Evolutionary conservation across 2,113 vertebrate species (phyloP), one percentile per base, ranked within the genome.

Genomic region (Eubucco bourcierii): DNA sequence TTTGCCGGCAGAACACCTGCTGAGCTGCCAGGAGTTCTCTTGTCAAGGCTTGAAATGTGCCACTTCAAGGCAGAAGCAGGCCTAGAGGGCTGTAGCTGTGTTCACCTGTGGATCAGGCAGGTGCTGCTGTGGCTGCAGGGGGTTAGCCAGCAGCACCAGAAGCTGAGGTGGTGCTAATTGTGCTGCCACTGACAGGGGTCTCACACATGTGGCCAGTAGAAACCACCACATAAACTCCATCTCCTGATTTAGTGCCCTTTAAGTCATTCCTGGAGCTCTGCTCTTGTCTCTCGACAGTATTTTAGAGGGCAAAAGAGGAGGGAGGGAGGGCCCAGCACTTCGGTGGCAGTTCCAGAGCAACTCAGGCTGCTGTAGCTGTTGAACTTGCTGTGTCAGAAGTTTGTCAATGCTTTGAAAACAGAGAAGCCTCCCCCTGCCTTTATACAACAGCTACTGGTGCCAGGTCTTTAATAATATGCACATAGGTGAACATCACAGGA

Each of bases 151-250:
- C 10, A 71, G 64, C 29, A 52, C 29, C 0, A 7, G 55, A 13
- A 63, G 12, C 5, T 3, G 33, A 20, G 79, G 1, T 33, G 59
- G 68, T 23, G 10, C 27, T 58, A 1, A 18, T 17, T 56, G 44
- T 85, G 16, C 4, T 15, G 1, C 5, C 1, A 0, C 29, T 19
- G 9, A 2, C 27, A 24, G 11, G 41, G 64, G 9, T 2, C 33
- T 70, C 20, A 0, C 3, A 2, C 27, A 29, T 15, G 0, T 4
- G 7, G 29, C 37, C 33, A 14, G 58, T 8, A 27, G 39, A 39
- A 76, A 18, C 44, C 19, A 2, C 5, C 27, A 7, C 3, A 0
- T 23, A 19, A 52, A 50, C 34, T 8, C 7, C 23, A 33, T 23
- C 7, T 3, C 27, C 58, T 24, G 58, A 0, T 24, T 60, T n/a